phyloP scores from a whole-genome alignment of 2,797 vertebrate genomes.

The Amazona finschi region DNA sequence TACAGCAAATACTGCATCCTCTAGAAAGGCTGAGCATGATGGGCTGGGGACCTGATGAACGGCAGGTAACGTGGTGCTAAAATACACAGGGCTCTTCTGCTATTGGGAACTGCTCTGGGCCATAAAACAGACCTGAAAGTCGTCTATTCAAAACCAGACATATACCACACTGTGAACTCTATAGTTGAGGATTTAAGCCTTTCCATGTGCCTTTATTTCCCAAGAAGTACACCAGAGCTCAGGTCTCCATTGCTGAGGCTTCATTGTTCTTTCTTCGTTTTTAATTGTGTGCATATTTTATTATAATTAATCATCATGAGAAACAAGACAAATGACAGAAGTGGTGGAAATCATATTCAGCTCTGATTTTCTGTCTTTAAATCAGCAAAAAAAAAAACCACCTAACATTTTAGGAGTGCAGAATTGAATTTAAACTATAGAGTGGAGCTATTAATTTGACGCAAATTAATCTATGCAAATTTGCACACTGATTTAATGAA shows the following conservation, averaged over 20 bases:
- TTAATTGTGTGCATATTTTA: not conserved
- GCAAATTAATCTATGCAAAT: conserved; percentile 70
- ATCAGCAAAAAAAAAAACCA: not conserved
- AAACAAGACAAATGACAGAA: not conserved
- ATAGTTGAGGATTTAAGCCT: not conserved
- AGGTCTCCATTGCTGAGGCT: not conserved
- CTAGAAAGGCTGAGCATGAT: not conserved
- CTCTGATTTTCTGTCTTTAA: not conserved
- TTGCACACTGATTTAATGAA: conserved; percentile 67
- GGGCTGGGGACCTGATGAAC: not conserved
- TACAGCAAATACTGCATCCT: not conserved
- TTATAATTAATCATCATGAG: conserved; percentile 16
- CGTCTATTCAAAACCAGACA: not conserved
- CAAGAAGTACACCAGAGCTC: not conserved
- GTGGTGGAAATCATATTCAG: not conserved
- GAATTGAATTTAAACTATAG: conserved; percentile 44
- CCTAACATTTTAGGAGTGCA: not conserved
- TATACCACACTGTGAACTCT: not conserved
- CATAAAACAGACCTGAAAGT: not conserved
- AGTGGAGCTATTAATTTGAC: conserved; percentile 51
- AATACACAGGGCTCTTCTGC: not conserved
- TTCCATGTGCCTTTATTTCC: not conserved
- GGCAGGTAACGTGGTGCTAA: not conserved
- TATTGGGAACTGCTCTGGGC: not conserved
- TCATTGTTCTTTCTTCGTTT: not conserved